Evolutionary conservation across 35 echinoderm and acorn worm genomes (phyloP), one percentile per base, ranked within the genome.

Genomic region (Acanthaster planci): DNA sequence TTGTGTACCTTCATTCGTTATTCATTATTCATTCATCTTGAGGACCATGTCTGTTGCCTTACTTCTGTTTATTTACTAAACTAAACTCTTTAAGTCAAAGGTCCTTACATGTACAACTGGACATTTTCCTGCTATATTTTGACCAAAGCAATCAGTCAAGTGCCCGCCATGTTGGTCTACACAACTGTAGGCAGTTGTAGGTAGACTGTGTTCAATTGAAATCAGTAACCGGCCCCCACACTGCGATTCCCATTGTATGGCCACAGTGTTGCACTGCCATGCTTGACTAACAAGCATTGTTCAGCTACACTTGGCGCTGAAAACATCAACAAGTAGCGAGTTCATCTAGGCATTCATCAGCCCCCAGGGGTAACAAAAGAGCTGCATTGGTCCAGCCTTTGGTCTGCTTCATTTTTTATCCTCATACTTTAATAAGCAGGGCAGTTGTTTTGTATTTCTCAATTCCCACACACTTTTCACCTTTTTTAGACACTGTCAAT

Each of bases 261-360:
- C 60, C 14, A 27, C 6, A n/a, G 59, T 67, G 34, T 47, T 68
- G 34, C 60, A 34, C 60, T 15, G 12, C 60, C 29, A 68, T 34
- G 27, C 60, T 68, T 68, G 60, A 68, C 34, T 68, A 5, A 8
- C 26, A 1, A 8, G 23, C 5, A 68, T 68, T 68, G 60, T 68
- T 34, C 34, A 26, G 22, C 19, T 34, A 68, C 60, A 68, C 21
- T 68, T 34, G 42, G 42, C 5, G 34, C 60, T 68, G 60, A 68
- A 68, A 68, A 34, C 23, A 68, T 34, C 60, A 68, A 68, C 60
- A 31, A 34, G 60, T 68, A 68, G 29, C 60, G 5, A 5, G 60
- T 68, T 68, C 60, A 34, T 2, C 59, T 14, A 68, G 7, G 60
- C 60, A 68, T 68, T 68, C 60, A 68, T 8, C 23, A 68, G 60